A percentile compares a stretch with the other conserved stretches of the same genome.
Conservation (phyloP, 1,140 invertebrate species). For the Hestina assimilis region DNA sequence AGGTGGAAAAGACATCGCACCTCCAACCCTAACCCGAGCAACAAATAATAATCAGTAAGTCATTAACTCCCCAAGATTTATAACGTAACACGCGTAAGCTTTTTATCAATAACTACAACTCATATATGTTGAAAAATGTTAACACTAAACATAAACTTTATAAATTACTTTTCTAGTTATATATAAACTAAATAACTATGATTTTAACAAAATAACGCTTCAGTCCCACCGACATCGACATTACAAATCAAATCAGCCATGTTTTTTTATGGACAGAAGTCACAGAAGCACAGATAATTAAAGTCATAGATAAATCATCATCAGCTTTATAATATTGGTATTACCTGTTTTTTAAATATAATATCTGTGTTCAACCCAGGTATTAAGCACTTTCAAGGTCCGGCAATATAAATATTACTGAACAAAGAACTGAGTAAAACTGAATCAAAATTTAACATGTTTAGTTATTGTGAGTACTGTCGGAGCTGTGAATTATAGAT, state of each 20-base stretch:
- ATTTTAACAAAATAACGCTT: conserved; percentile 19
- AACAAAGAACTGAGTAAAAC: no score
- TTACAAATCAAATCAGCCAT: conserved; percentile 35
- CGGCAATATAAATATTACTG: no score
- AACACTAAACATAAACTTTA: conserved; percentile 1
- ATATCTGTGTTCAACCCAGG: no score
- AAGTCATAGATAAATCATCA: not conserved
- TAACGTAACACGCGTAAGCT: conserved; percentile 29
- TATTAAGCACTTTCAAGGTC: no score
- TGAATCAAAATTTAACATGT: no score
- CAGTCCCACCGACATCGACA: conserved; percentile 23
- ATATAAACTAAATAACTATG: conserved; percentile 8
- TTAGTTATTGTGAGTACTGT: no score
- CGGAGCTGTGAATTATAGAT: no score
- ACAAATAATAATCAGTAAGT: conserved; percentile 22
- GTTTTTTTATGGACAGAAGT: no score
- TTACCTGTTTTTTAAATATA: no score
- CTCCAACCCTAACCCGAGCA: conserved; percentile 16
- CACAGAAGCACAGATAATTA: not conserved
- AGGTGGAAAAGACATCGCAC: conserved; percentile 67
- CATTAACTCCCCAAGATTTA: conserved; percentile 28
- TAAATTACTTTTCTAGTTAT: conserved; percentile 8
- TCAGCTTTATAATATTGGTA: not conserved
- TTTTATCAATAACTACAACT: conserved; percentile 2
- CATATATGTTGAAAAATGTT: conserved; percentile 8